phyloP scores from a whole-genome alignment of 2,797 vertebrate genomes.

The Aplochiton taeniatus region DNA sequence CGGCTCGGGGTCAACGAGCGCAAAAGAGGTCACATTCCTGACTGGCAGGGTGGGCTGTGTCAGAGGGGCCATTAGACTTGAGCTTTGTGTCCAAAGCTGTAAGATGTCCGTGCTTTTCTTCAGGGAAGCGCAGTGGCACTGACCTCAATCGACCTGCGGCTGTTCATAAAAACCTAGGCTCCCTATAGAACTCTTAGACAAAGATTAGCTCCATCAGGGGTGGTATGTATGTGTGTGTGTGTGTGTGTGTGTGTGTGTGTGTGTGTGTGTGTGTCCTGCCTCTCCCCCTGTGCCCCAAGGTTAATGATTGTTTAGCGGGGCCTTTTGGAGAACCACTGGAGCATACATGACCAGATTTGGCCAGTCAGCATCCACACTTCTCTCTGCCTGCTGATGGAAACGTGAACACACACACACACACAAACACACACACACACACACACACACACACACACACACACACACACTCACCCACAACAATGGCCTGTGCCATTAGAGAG shows the following conservation, averaged over 20 bases:
- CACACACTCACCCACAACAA: slow-evolving; percentile 33
- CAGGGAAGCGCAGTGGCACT: slow-evolving; percentile 51
- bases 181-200: neutral
- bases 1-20: slow-evolving; percentile 63
- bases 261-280: slow-evolving; percentile 15
- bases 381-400: slow-evolving; percentile 29
- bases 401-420: slow-evolving; percentile 18
- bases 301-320: slow-evolving; percentile 42
- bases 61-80: slow-evolving; percentile 62
- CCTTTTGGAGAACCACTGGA: slow-evolving; percentile 28
- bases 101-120: slow-evolving; percentile 64
- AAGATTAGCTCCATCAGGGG: neutral
- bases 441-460: slow-evolving; percentile 9
- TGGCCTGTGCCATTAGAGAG: slow-evolving; percentile 57
- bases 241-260: neutral
- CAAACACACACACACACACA: slow-evolving; percentile 24
- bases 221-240: no score
- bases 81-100: slow-evolving; percentile 58
- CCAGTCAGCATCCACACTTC: slow-evolving; percentile 36
- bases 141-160: slow-evolving; percentile 61
- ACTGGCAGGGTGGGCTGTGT: slow-evolving; percentile 69
- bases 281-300: slow-evolving; percentile 20
- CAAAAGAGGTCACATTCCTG: slow-evolving; percentile 72
- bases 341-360: slow-evolving; percentile 32
- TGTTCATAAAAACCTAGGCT: slow-evolving; percentile 48